These are phyloP conservation scores for Leptopilina myrica DNA, from an alignment of 2,888 invertebrate genomes.

Conservation along the genomic window DNA sequence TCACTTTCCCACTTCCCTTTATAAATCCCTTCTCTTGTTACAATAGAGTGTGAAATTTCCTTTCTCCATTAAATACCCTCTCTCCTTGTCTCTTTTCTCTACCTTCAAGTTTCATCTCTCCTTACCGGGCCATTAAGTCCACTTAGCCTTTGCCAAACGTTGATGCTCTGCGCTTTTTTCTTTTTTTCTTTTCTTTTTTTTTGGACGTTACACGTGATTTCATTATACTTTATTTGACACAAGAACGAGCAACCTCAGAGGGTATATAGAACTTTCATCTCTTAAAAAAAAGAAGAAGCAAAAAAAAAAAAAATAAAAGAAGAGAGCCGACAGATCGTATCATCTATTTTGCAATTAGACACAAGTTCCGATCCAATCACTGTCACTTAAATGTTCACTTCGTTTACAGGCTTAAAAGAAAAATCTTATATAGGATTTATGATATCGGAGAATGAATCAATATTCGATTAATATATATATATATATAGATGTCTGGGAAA, in stretches of 20 bases:
- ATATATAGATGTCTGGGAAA: neutral
- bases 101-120: neutral
- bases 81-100: constrained; percentile 9
- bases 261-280: constrained; percentile 3
- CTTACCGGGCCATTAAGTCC: constrained; percentile 2
- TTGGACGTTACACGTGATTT: constrained; percentile 30
- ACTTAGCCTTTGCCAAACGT: constrained; percentile 30
- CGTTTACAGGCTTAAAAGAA: constrained; percentile 6
- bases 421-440: neutral
- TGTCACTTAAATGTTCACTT: constrained; percentile 28
- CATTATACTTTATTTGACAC: constrained; percentile 28
- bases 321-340: constrained; percentile 12
- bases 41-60: no score
- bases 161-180: neutral
- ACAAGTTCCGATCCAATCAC: constrained; percentile 35
- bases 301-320: no score
- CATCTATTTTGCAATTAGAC: constrained; percentile 30
- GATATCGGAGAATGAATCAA: constrained; percentile 13
- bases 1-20: constrained; percentile 2
- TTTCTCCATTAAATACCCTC: constrained; percentile 6
- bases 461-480: constrained; percentile 6
- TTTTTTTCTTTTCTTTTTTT: no score
- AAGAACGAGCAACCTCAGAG: constrained; percentile 25
- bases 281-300: neutral
- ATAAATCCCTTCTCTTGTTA: neutral